Evolutionary conservation across 2,113 vertebrate species (phyloP), one percentile per base, ranked within the genome.

Genomic region (Hyaena hyaena): DNA sequence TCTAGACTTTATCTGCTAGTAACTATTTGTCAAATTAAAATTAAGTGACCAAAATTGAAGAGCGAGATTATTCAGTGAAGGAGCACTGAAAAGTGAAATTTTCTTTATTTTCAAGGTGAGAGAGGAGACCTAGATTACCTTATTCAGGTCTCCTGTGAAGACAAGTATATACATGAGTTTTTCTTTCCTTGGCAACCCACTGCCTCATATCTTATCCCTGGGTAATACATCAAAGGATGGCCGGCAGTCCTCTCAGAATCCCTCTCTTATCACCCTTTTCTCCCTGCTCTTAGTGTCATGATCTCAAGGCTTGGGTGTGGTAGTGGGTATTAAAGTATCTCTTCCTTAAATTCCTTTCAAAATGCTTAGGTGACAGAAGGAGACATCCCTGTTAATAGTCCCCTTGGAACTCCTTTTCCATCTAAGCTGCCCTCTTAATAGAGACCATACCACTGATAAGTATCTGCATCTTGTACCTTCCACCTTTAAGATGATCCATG

Each of bases 291-390:
- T 89, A 65, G 21, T 79, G 87, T 74, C 28, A 4, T 76, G 69
- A 92, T 92, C 39, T 31, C 19, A 86, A 84, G 83, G 66, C 31
- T 58, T 93, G 8, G 7, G 58, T 9, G 19, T 7, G 21, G 21
- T 31, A 12, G 65, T 4, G 63, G 28, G 28, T 33, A 79, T 11
- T 79, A 79, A 95, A 92, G 66, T 93, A 82, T 81, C 33, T 92
- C 85, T 95, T 83, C 77, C 88, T 82, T 74, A 95, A 91, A 31
- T 83, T 91, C 33, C 19, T 93, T 90, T 96, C 39, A 95, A 83
- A 97, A 88, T 95, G 39, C 55, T 83, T 76, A 93, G 58, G 68
- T 61, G 82, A 95, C 69, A 83, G 77, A 91, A 88, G 28, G 88
- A 92, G 93, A 86, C 5, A 58, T 6, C 24, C 33, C 45, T 79